Evolutionary conservation across 2,888 invertebrate genomes (phyloP), one percentile per base, ranked within the genome.

Genomic region (Latheticus oryzae): DNA sequence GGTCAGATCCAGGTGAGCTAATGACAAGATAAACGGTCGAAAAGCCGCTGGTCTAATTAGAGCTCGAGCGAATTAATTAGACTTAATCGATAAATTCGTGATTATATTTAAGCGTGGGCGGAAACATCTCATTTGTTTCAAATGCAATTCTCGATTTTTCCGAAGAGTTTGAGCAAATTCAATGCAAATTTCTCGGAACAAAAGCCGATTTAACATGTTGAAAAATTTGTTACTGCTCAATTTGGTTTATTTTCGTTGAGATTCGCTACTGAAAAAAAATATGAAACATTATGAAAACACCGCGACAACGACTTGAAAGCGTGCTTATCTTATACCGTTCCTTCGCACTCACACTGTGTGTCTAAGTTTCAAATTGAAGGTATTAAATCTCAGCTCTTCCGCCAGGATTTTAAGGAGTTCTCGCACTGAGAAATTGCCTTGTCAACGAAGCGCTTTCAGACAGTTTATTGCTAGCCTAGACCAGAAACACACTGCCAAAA

Each of bases 351-450:
- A n/a, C n/a, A 58, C 59, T 52, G 57, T 58, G 58, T 52, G 61
- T 64, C 57, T 47, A 58, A 65, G 62, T 63, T 64, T 63, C 67
- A 71, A 69, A 69, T 71, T 70, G 71, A 66, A 66, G 63, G 70
- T 68, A 69, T 68, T 70, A 70, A 68, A 69, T 70, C 70, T 68
- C 63, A 32, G 55, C 61, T 59, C 63, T 57, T 63, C 62, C 60
- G 56, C 59, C 60, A 50, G 65, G 67, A 67, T 67, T 68, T 70
- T 66, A 66, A 64, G 65, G 59, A 67, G 64, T 64, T 64, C 58
- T 33, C n/a, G n/a, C n/a, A n/a, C 51, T 65, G 66, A 67, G 67
- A 67, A 67, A 70, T 69, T 71, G 71, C 64, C 67, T 66, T 69
- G 67, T 68, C 68, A 70, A 63, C 68, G 63, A 48, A 51, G 61